A percentile compares a stretch with the other conserved stretches of the same genome.
phyloP scores from a whole-genome alignment of 2,888 invertebrate genomes.

The Drosophila anceps region DNA sequence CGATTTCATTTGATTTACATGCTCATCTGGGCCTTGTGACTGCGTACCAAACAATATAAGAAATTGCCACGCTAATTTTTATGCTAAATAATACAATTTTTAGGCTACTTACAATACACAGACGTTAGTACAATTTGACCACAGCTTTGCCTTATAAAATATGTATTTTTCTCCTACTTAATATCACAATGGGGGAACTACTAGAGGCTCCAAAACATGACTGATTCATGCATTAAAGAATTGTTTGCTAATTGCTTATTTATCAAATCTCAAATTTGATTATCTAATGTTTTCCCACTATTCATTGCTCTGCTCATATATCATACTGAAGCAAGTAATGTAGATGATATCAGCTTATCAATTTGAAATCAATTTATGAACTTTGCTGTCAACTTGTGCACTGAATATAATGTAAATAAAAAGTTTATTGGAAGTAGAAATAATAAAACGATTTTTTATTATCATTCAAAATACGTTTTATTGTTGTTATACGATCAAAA shows the following conservation, averaged over 20 bases:
- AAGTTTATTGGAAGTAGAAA: no score
- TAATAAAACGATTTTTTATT: no score
- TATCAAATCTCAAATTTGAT: neutral
- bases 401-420: no score
- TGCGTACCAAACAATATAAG: constrained; percentile 2
- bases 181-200: constrained; percentile 26
- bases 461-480: no score
- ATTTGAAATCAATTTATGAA: neutral
- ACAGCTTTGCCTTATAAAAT: constrained; percentile 11
- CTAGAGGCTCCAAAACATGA: constrained; percentile 5
- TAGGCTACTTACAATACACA: neutral
- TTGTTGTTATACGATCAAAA: no score
- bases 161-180: neutral
- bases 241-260: constrained; percentile 24
- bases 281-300: neutral
- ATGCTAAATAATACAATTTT: constrained; percentile 26
- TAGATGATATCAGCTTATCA: neutral
- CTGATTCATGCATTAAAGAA: constrained; percentile 36
- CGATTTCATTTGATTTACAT: constrained; percentile 77
- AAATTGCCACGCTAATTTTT: constrained; percentile 45
- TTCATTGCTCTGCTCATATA: neutral
- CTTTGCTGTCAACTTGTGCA: neutral
- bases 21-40: constrained; percentile 67
- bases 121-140: constrained; percentile 1
- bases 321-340: neutral